Conservation (phyloP, 2,888 invertebrate species). For the Antheraea assamensis region DNA sequence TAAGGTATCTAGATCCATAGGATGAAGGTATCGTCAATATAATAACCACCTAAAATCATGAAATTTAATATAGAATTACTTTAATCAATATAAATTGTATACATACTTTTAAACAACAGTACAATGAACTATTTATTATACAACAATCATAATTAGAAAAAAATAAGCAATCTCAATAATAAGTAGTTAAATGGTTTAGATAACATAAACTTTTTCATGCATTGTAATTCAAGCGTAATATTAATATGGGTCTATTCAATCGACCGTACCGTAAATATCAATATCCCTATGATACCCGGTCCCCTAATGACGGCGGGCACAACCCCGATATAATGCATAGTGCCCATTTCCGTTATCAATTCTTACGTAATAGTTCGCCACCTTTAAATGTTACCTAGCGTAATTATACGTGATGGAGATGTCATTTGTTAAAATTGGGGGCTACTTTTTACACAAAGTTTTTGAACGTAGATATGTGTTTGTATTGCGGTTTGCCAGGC, state of each 20-base stretch:
- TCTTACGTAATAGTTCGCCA: conserved; percentile 55
- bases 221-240: not conserved
- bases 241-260: conserved; percentile 29
- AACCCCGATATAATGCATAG: conserved; percentile 40
- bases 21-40: too few species aligned
- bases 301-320: conserved; percentile 51
- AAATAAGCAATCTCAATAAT: not conserved
- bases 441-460: conserved; percentile 31
- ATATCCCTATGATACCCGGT: conserved; percentile 16
- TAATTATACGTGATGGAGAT: conserved; percentile 40
- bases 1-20: too few species aligned
- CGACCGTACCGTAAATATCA: conserved; percentile 27
- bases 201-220: not conserved
- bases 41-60: too few species aligned
- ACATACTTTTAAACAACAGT: too few species aligned
- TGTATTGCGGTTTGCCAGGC: conserved; percentile 15
- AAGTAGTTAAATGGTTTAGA: not conserved
- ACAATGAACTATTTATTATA: not conserved
- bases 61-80: too few species aligned
- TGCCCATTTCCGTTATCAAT: conserved; percentile 58
- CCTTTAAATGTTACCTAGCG: conserved; percentile 55
- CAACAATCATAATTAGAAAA: not conserved
- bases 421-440: conserved; percentile 44
- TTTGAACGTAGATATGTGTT: conserved; percentile 19
- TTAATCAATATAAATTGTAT: too few species aligned